Percentiles rank a stretch among this genome's conserved stretches.
These are phyloP conservation scores for Musca vetustissima DNA, from an alignment of 1,140 invertebrate genomes.

Conservation along the genomic window DNA sequence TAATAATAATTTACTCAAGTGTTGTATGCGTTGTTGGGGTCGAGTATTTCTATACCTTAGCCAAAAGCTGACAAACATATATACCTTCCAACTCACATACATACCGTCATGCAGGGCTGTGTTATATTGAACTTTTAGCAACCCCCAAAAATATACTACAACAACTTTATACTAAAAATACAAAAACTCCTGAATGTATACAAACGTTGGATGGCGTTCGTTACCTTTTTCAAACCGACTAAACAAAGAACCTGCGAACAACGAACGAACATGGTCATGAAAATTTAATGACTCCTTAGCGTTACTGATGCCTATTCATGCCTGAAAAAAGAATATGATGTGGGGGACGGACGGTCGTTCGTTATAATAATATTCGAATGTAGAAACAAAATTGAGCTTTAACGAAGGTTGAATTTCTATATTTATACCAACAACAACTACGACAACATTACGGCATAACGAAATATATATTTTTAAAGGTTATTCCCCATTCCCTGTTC, in stretches of 20 bases:
- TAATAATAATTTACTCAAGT: constrained; percentile 30
- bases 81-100: constrained; percentile 20
- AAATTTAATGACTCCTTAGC: constrained; percentile 30
- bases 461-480: neutral
- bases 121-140: neutral
- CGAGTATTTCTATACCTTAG: constrained; percentile 14
- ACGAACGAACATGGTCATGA: constrained; percentile 27
- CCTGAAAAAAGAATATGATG: too few species aligned
- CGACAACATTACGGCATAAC: neutral
- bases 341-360: too few species aligned
- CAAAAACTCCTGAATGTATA: neutral
- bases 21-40: constrained; percentile 26
- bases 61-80: constrained; percentile 8
- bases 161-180: neutral
- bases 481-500: neutral
- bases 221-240: too few species aligned
- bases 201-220: neutral
- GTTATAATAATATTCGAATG: too few species aligned
- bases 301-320: too few species aligned
- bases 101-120: neutral
- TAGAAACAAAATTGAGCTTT: too few species aligned
- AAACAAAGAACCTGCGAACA: neutral
- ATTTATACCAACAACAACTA: neutral
- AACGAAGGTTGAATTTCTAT: neutral
- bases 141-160: constrained; percentile 12